phyloP scores from a whole-genome alignment of 2,888 invertebrate species.

The Deilephila porcellus region DNA sequence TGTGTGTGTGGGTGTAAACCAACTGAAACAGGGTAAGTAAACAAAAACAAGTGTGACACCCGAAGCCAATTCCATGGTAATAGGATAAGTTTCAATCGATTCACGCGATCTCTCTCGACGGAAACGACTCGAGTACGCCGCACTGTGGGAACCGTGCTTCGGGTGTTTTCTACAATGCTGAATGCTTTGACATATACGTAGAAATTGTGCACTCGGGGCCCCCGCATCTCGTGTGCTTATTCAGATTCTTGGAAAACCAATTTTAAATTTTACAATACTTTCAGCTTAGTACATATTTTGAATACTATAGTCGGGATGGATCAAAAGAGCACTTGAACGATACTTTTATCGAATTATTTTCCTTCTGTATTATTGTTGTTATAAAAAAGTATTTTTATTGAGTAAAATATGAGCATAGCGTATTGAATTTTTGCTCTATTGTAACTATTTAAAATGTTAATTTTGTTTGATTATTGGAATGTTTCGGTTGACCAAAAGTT shows the following conservation, averaged over 20 bases:
- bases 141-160: slow-evolving; percentile 34
- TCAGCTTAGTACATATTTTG: neutral
- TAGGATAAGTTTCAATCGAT: slow-evolving; percentile 69
- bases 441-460: neutral
- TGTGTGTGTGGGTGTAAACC: neutral
- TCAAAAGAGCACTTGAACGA: neutral
- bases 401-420: too few species aligned
- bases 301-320: neutral
- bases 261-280: neutral
- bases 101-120: slow-evolving; percentile 50
- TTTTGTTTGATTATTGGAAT: neutral
- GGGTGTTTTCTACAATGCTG: slow-evolving; percentile 39
- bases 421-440: too few species aligned
- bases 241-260: neutral
- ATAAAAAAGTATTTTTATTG: neutral
- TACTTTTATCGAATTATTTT: neutral
- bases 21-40: slow-evolving; percentile 46
- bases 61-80: slow-evolving; percentile 50
- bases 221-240: neutral
- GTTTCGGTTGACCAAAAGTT: neutral
- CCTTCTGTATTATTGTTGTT: neutral
- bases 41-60: slow-evolving; percentile 57
- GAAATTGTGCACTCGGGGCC: neutral
- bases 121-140: slow-evolving; percentile 33
- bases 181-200: slow-evolving; percentile 10